Evolutionary conservation across 1,140 invertebrate genomes (phyloP), one percentile per base, ranked within the genome.

Genomic region (Drosophila ficusphila): DNA sequence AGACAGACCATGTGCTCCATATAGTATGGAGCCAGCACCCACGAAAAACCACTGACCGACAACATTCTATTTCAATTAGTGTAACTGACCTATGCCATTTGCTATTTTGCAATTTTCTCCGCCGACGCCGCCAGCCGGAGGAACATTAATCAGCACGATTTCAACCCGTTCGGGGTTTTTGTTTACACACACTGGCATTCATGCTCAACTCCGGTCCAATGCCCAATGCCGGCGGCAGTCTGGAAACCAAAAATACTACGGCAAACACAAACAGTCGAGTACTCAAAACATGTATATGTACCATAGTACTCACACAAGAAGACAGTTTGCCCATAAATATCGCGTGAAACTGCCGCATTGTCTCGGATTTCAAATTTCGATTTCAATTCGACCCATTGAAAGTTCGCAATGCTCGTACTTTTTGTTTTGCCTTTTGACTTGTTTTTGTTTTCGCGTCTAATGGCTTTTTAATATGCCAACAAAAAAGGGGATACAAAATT

Each of bases 21-120:
- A n/a, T 14, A 58, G n/a, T 49, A 52, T 67, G 12, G 34, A 31
- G 46, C 41, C 41, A 65, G 62, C 81, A 64, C 65, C 71, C 81
- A 76, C 71, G 51, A 58, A 29, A 56, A 38, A 36, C 27, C 65
- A 49, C 44, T 34, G 31, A 49, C 56, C 56, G 31, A 33, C 61
- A 81, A 77, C 81, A 85, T 85, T 85, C 81, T 85, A 85, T 85
- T 85, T 86, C 81, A 85, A 85, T 85, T 85, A 85, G 81, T 74
- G 76, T 85, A 81, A 85, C 81, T 85, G 81, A 85, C 81, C 81
- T 85, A 85, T 85, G 81, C 61, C 81, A 85, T 88, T 86, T 85
- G 52, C 46, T 34, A n/a, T 36, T 31, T 23, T 42, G 33, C 27
- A 34, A 38, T 47, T 57, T 48, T 44, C 31, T 61, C 21, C 54